Evolutionary conservation across 2,888 invertebrate genomes (phyloP).

Genomic region (Antheraea yamamai): DNA sequence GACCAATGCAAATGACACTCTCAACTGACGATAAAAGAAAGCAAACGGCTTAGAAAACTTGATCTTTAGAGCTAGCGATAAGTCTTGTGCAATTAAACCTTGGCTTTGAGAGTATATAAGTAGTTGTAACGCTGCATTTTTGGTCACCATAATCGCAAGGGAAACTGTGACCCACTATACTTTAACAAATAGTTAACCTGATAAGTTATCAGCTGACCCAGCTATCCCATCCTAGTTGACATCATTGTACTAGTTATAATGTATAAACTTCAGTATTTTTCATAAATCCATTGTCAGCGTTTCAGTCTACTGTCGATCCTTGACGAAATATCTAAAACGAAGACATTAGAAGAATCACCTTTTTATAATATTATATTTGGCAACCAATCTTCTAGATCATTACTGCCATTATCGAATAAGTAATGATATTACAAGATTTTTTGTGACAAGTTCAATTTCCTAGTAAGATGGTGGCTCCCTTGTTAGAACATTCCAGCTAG

Average conservation of each 20-base stretch:
- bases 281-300: too few relatives aligned
- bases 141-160: neutral
- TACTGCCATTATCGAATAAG: too few relatives aligned
- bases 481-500: too few relatives aligned
- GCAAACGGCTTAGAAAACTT: neutral
- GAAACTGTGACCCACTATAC: constrained; percentile 5
- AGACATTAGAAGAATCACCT: too few relatives aligned
- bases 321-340: too few relatives aligned
- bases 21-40: neutral
- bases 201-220: neutral
- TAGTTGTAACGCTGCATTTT: neutral
- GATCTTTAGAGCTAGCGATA: neutral
- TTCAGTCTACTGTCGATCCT: too few relatives aligned
- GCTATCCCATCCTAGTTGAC: neutral
- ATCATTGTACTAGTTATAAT: neutral
- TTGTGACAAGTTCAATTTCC: too few relatives aligned
- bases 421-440: too few relatives aligned
- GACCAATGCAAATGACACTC: neutral
- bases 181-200: constrained; percentile 3
- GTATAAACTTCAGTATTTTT: neutral
- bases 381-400: too few relatives aligned
- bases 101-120: neutral
- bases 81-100: neutral
- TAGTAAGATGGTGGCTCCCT: too few relatives aligned
- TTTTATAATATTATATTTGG: too few relatives aligned